Conservation (phyloP, 2,888 invertebrate species). For the Himalopsyche tibetana region DNA sequence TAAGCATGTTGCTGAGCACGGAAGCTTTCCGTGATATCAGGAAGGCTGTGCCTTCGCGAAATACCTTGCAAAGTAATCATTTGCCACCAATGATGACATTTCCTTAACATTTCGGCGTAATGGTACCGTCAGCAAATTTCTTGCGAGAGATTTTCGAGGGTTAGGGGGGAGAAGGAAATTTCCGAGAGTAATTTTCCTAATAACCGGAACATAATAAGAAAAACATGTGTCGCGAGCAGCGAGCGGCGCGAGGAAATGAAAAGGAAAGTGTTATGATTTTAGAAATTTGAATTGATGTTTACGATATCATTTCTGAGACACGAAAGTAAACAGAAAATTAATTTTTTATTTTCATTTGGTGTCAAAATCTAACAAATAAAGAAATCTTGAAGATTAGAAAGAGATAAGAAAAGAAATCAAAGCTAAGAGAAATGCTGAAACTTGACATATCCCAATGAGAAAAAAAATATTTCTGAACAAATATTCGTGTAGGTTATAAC, state of each 20-base stretch:
- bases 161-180: conserved; percentile 9
- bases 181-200: conserved; percentile 50
- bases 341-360: no score
- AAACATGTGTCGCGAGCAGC: conserved; percentile 46
- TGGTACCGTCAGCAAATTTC: conserved; percentile 30
- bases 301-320: background rate
- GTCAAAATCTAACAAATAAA: no score
- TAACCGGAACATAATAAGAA: conserved; percentile 43
- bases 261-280: conserved; percentile 36
- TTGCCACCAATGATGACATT: conserved; percentile 46
- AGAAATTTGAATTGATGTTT: conserved; percentile 28
- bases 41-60: conserved; percentile 17
- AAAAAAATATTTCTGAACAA: no score
- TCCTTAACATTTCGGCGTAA: conserved; percentile 46
- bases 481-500: no score
- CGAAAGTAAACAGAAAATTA: background rate
- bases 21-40: background rate
- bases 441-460: no score
- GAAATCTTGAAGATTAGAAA: no score
- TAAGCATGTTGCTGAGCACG: background rate
- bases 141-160: conserved; percentile 19
- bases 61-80: conserved; percentile 47
- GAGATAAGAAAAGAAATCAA: no score
- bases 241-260: conserved; percentile 10
- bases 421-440: no score